Conservation (phyloP, 2,113 vertebrate genomes). For the Atlantisia rogersi region DNA sequence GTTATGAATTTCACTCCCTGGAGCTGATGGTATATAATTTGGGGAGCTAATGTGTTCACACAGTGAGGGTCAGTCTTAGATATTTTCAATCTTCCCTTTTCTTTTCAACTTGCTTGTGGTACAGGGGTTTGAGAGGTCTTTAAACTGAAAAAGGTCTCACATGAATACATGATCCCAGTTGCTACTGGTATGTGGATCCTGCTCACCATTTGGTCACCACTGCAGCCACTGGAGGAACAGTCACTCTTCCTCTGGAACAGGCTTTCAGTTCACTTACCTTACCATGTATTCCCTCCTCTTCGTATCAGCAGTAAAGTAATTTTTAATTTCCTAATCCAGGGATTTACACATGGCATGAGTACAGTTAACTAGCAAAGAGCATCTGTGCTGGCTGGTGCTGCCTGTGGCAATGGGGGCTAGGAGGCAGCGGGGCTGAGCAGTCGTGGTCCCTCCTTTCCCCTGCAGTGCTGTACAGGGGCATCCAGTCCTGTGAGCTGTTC, state of each 20-base stretch:
- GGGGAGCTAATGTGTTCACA: neutral
- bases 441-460: neutral
- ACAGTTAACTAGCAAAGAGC: neutral
- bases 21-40: neutral
- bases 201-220: neutral
- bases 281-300: neutral
- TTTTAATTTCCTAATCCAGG: neutral
- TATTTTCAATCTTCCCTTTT: neutral
- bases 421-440: neutral
- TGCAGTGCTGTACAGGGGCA: too few species aligned
- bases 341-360: neutral
- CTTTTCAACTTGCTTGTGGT: neutral
- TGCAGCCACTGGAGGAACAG: neutral
- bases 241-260: neutral
- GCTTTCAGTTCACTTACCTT: neutral
- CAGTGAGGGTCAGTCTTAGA: neutral
- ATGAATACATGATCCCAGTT: neutral
- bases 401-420: rapidly evolving
- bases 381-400: neutral
- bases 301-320: neutral
- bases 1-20: neutral
- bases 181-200: rapidly evolving
- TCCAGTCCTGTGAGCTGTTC: neutral
- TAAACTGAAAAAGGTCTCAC: neutral
- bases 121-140: rapidly evolving